Conservation (phyloP, 2,113 vertebrate genomes). For the Deroptyus accipitrinus region DNA sequence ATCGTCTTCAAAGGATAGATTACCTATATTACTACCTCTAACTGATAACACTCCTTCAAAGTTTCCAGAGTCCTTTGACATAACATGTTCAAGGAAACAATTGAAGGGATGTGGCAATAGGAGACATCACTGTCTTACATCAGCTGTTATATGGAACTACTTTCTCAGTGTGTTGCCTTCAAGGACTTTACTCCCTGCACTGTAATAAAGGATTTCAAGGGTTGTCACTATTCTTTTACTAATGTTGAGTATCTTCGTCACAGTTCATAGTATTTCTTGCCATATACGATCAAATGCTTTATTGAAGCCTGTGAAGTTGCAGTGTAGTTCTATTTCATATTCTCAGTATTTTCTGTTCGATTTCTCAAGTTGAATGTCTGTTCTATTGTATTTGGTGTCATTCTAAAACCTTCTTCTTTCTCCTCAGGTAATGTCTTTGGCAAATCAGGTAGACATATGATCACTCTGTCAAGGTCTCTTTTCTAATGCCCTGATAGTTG, state of each 20-base stretch:
- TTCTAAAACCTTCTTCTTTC: not conserved
- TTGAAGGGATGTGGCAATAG: conserved; percentile 33
- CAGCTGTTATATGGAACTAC: conserved; percentile 40
- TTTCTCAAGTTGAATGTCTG: not conserved
- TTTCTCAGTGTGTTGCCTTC: conserved; percentile 45
- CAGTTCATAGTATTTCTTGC: not conserved
- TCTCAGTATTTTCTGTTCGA: not conserved
- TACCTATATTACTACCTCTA: not conserved
- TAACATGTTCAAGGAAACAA: conserved; percentile 33
- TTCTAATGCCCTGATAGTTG: not conserved
- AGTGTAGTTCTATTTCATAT: not conserved
- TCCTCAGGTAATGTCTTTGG: not conserved
- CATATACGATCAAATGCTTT: not conserved
- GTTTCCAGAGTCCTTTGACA: conserved; percentile 49
- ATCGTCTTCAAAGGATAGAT: conserved; percentile 36
- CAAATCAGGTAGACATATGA: not conserved
- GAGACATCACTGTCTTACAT: conserved; percentile 31
- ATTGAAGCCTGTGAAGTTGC: conserved; percentile 16
- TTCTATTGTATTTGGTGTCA: not conserved
- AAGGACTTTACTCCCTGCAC: conserved; percentile 20
- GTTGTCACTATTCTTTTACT: conserved; percentile 19
- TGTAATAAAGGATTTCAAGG: not conserved
- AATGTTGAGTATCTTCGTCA: conserved; percentile 24
- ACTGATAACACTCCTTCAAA: conserved; percentile 43
- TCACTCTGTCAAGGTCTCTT: not conserved